These are phyloP conservation scores for Brienomyrus brachyistius DNA, from an alignment of 2,113 vertebrate species.

Conservation along the genomic window DNA sequence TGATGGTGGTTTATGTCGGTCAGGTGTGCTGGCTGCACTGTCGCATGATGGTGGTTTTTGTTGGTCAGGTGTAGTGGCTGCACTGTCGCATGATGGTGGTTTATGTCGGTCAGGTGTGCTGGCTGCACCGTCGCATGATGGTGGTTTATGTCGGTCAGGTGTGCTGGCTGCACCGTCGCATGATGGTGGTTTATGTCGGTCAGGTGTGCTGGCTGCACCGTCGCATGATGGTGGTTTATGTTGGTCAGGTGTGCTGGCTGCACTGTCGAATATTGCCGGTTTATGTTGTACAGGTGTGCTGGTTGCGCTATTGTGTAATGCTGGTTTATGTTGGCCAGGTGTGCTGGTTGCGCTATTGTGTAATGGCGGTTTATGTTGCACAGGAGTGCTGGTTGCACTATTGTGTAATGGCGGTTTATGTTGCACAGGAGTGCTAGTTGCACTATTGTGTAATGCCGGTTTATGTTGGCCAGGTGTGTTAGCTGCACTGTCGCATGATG, in stretches of 20 bases:
- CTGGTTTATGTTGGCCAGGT: neutral
- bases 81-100: neutral
- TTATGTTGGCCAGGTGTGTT: neutral
- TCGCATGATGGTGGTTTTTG: no score
- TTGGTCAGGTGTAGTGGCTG: no score
- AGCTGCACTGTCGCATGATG: neutral
- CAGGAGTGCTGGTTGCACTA: neutral
- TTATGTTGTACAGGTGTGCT: neutral
- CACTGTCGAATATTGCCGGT: neutral
- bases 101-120: neutral
- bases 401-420: no score
- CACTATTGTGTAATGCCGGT: neutral
- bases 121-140: neutral
- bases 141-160: rapidly evolving
- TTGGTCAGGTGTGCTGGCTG: no score
- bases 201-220: neutral
- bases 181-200: neutral
- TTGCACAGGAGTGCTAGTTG: neutral
- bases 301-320: rapidly evolving
- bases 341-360: neutral
- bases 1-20: neutral
- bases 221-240: neutral
- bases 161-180: neutral
- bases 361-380: neutral
- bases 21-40: no score